phyloP scores from a whole-genome alignment of 2,888 invertebrate species.

The Argyresthia albistria region DNA sequence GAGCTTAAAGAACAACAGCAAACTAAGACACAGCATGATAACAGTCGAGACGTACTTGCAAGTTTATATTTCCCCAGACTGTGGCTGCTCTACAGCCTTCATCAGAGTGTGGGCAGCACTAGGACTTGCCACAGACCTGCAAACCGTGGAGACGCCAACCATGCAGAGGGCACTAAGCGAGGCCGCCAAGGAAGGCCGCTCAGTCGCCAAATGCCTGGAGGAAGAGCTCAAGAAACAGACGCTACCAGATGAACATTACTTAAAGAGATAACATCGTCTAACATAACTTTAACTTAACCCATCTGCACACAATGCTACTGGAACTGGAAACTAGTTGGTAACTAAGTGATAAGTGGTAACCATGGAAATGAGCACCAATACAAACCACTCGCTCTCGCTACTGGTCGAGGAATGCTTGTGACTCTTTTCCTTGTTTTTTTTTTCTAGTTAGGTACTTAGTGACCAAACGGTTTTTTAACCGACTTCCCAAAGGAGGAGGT shows the following conservation, averaged over 20 bases:
- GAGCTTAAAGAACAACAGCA: too few relatives aligned
- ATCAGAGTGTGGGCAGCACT: conserved; percentile 80
- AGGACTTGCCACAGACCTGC: conserved; percentile 75
- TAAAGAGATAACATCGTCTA: conserved; percentile 24
- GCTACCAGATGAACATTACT: conserved; percentile 63
- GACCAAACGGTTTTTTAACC: too few relatives aligned
- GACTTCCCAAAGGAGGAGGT: too few relatives aligned
- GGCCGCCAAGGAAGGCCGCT: conserved; percentile 66
- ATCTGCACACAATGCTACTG: not conserved
- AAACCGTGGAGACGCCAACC: conserved; percentile 74
- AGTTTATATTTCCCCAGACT: conserved; percentile 30
- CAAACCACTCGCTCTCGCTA: not conserved
- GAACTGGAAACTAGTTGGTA: not conserved
- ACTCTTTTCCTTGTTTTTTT: too few relatives aligned
- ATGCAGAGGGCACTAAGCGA: conserved; percentile 76
- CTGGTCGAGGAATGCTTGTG: too few relatives aligned
- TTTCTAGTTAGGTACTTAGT: too few relatives aligned
- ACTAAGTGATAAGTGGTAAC: not conserved
- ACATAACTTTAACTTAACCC: not conserved
- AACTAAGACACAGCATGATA: too few relatives aligned
- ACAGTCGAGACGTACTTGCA: too few relatives aligned
- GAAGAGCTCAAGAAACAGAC: conserved; percentile 49
- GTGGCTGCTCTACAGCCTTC: conserved; percentile 76
- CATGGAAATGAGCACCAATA: not conserved
- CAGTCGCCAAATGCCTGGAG: conserved; percentile 71